Conservation (phyloP, 2,113 vertebrate species). For the Rattus rattus region DNA sequence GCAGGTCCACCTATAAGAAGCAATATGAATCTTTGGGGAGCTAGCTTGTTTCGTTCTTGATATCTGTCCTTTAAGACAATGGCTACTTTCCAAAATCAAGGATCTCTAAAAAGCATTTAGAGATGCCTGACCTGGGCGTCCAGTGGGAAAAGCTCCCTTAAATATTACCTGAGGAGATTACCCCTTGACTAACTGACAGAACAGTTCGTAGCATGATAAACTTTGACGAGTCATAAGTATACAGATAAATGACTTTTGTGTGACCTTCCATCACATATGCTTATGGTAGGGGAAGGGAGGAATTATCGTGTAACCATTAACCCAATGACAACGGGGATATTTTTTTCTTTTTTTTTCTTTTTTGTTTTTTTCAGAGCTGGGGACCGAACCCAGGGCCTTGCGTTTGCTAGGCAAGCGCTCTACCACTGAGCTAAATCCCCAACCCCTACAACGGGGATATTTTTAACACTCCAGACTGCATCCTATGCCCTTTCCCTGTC, state of each 20-base stretch:
- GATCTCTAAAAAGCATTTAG: neutral
- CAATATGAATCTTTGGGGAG: neutral
- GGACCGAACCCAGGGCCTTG: no score
- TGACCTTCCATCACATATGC: neutral
- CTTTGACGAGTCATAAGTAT: neutral
- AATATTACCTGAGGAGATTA: neutral
- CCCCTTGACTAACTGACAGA: neutral
- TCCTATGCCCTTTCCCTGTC: neutral
- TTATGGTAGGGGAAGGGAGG: no score
- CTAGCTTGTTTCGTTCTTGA: neutral
- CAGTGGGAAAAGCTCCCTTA: neutral
- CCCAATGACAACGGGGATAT: neutral
- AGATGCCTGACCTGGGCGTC: neutral
- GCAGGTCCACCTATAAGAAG: neutral
- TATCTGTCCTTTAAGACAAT: neutral
- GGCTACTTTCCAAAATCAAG: conserved; percentile 39
- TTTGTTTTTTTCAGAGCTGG: no score
- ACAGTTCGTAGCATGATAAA: neutral
- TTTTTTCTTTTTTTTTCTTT: no score
- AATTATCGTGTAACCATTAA: neutral
- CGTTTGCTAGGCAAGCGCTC: no score
- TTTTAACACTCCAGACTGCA: neutral
- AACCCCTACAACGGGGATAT: neutral
- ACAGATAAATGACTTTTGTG: neutral
- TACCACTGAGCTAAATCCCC: no score